Percentiles rank a stretch among this genome's conserved stretches.
Conservation (phyloP, 1,140 invertebrate species). For the Formica selysi region DNA sequence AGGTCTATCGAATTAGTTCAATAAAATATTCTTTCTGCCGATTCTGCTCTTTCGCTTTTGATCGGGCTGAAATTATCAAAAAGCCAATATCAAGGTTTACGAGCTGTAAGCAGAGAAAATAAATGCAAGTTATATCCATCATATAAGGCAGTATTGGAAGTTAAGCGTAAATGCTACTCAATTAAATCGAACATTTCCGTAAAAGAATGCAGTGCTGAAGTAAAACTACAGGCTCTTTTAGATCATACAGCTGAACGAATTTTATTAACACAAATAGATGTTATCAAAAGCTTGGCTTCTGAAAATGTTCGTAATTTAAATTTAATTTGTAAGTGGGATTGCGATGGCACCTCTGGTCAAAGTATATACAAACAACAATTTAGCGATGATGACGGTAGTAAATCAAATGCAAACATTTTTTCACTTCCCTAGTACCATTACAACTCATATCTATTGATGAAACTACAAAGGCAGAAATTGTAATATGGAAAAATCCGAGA, state of each 20-base stretch:
- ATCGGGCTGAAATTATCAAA: background rate
- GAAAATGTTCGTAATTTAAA: background rate
- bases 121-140: background rate
- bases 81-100: background rate
- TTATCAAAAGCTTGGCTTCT: background rate
- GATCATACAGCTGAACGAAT: background rate
- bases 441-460: background rate
- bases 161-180: background rate
- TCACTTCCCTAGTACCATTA: background rate
- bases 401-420: background rate
- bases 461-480: background rate
- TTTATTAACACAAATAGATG: background rate
- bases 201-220: background rate
- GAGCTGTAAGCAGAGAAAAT: background rate
- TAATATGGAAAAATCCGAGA: conserved; percentile 64
- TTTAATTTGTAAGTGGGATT: conserved; percentile 5
- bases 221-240: background rate
- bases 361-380: conserved; percentile 9
- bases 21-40: background rate
- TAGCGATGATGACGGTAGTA: background rate
- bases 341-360: background rate
- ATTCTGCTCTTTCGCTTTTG: background rate
- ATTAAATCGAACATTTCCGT: background rate
- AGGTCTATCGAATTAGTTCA: background rate
- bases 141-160: background rate